Evolutionary conservation across 2,888 invertebrate genomes (phyloP).

Genomic region (Drosophila anomalipes): DNA sequence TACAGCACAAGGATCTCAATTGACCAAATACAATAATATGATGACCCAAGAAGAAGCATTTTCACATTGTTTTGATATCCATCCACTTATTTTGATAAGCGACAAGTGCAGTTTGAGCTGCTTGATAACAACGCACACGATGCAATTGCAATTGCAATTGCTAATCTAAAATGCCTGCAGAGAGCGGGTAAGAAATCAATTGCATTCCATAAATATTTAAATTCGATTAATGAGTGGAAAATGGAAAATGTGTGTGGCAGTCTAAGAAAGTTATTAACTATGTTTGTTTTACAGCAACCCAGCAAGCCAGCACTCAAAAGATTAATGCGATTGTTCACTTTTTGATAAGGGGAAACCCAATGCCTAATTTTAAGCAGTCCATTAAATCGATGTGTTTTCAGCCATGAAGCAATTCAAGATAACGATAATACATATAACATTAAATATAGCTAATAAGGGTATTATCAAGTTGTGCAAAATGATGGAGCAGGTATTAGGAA

Average conservation of each 20-base stretch:
- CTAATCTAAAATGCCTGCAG: constrained; percentile 8
- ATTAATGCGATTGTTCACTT: background rate
- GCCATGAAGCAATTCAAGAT: background rate
- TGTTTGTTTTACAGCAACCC: background rate
- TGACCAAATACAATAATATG: constrained; percentile 16
- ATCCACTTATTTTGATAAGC: background rate
- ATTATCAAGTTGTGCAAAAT: background rate
- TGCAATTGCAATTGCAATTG: constrained; percentile 15
- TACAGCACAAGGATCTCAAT: constrained; percentile 4
- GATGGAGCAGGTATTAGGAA: background rate
- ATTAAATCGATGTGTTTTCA: background rate
- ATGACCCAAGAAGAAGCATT: background rate
- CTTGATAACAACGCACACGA: constrained; percentile 3
- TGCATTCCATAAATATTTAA: constrained; percentile 33
- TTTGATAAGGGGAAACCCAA: background rate
- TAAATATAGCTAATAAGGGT: background rate
- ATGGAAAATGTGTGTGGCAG: background rate
- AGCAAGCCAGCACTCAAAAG: background rate
- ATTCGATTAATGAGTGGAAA: constrained; percentile 25
- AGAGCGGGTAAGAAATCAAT: constrained; percentile 1
- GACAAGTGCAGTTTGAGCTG: constrained; percentile 7
- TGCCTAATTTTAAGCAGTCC: background rate
- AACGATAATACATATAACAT: background rate
- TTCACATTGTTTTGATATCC: background rate
- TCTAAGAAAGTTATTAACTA: background rate